Evolutionary conservation across 2,113 vertebrate species (phyloP).

Genomic region (Felis chaus): DNA sequence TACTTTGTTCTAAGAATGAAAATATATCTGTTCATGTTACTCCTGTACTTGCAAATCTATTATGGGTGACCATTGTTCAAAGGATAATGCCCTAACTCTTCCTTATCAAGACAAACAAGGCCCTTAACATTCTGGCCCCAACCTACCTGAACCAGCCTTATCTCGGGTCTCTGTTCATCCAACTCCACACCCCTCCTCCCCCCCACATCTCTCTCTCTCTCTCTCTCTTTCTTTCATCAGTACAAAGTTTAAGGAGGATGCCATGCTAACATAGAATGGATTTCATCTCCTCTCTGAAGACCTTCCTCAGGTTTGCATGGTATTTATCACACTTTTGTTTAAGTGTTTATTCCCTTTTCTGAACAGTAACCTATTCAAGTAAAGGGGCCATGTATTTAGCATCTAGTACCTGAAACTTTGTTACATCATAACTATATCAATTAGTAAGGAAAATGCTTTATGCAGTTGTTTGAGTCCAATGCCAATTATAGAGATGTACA

Average conservation of each 20-base stretch:
- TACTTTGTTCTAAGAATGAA: neutral
- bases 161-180: neutral
- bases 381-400: neutral
- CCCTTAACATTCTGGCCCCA: neutral
- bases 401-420: neutral
- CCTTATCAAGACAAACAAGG: slow-evolving; percentile 29
- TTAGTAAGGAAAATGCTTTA: neutral
- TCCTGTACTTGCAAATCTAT: neutral
- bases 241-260: neutral
- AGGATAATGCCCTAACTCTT: neutral
- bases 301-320: neutral
- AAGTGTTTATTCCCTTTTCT: neutral
- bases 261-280: neutral
- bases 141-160: neutral
- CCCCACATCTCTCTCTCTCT: neutral
- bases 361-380: neutral
- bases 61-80: neutral
- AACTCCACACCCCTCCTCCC: neutral
- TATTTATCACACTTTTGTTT: neutral
- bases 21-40: neutral
- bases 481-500: neutral
- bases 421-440: neutral
- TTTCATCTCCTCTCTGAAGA: neutral
- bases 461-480: neutral
- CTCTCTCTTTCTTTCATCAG: neutral